Evolutionary conservation across 2,113 vertebrate species (phyloP).

Genomic region (Struthidea cinerea): DNA sequence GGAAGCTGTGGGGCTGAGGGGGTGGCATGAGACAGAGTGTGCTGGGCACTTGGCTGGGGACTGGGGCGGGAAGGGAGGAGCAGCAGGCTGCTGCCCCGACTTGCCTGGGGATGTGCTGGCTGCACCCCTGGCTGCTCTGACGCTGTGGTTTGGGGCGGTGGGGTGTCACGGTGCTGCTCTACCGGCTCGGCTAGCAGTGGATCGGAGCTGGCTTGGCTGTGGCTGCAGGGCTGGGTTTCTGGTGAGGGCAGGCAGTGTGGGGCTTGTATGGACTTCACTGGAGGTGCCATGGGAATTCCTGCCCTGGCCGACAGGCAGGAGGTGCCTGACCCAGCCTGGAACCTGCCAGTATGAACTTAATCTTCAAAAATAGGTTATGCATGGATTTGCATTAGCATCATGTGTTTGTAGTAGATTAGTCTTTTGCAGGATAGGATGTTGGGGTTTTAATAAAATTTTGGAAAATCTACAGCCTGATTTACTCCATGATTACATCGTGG

Average conservation of each 20-base stretch:
- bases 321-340: background rate
- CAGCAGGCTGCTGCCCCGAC: background rate
- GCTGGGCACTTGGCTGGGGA: background rate
- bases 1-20: background rate
- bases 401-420: background rate
- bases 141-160: fast-evolving
- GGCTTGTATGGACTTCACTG: background rate
- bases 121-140: background rate
- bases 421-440: background rate
- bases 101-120: background rate
- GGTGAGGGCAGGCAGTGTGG: fast-evolving
- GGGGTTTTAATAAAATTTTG: background rate
- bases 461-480: background rate
- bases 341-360: background rate
- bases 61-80: background rate
- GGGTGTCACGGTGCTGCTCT: background rate
- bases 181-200: fast-evolving
- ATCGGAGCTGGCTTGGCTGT: fast-evolving
- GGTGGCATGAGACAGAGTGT: background rate
- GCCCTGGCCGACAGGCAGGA: background rate
- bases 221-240: background rate
- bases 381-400: background rate
- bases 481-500: background rate
- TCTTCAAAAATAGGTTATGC: background rate
- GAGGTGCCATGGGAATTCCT: background rate